Conservation (phyloP, 2,113 vertebrate genomes). For the Calcarius ornatus region DNA sequence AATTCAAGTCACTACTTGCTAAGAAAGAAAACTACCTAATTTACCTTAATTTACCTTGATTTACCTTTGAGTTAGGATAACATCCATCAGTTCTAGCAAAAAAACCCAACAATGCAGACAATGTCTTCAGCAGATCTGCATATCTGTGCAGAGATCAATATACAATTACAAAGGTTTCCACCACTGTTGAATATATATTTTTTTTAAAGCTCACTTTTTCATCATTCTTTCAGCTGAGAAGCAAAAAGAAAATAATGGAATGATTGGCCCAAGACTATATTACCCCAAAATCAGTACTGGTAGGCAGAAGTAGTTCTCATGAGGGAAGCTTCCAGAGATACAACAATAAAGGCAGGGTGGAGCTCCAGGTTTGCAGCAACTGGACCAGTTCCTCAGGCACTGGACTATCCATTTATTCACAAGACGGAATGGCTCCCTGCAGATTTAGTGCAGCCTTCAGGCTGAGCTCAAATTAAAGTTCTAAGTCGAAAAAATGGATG, state of each 20-base stretch:
- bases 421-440: not conserved
- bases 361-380: not conserved
- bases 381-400: not conserved
- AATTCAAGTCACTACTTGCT: not conserved
- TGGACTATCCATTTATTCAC: not conserved
- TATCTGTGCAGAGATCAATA: not conserved
- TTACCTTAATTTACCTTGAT: not conserved
- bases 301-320: not conserved
- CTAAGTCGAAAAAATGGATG: not conserved
- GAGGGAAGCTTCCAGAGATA: not conserved
- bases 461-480: not conserved
- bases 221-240: not conserved
- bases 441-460: not conserved
- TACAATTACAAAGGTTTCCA: not conserved
- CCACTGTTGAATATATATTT: not conserved
- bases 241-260: not conserved
- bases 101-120: not conserved
- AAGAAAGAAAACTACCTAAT: not conserved
- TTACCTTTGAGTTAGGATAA: not conserved
- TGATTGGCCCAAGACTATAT: rapidly evolving
- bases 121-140: not conserved
- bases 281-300: not conserved
- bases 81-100: not conserved
- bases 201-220: not conserved
- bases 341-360: not conserved